Evolutionary conservation across 2,113 vertebrate genomes (phyloP), one percentile per base, ranked within the genome.

Genomic region (Antechinus stuartii): DNA sequence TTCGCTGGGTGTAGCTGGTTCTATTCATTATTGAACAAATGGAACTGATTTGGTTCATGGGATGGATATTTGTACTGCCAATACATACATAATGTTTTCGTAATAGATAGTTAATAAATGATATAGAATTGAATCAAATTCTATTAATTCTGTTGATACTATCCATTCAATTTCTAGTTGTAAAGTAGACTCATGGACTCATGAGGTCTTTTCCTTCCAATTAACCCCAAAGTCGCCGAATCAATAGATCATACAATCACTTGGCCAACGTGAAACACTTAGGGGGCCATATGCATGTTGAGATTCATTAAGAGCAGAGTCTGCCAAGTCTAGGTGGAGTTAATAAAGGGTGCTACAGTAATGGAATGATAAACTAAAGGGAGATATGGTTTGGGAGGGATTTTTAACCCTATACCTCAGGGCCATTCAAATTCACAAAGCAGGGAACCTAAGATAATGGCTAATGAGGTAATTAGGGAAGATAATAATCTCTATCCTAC

Each of bases 401-500:
- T 84, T 84, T 84, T 84, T 84, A 84, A 84, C 35, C 68, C 68
- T 42, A 22, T 84, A n/a, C 68, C 68, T 90, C 90, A 47, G 27
- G 24, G 90, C 46, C 27, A 50, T 90, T 50, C 1, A 2, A 92
- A 46, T 91, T 12, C 68, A 49, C 24, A 22, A 7, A 26, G 46
- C 22, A 47, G 95, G 91, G n/a, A 93, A 61, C 53, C 68, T 50
- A 26, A 26, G 91, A 30, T 26, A 25, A 56, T 35, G 0, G 90
- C 57, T 8, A 0, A 54, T 56, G 19, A 2, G 12, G 90, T 90
- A 93, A 95, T 96, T 55, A 91, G 54, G n/a, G 89, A 92, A 50
- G 93, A 92, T 24, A 94, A 91, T 91, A 84, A 47, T 91, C 27
- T 89, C 92, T 96, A 92, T 95, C 96, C 93, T 97, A 96, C 54